Conservation (phyloP, 2,113 vertebrate species). For the western clawed frog (Xenopus tropicalis) region UCB_Xtro_10.0 CM004443.2:147648001-147648500, state of each 20-base stretch:
- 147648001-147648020: slow-evolving; percentile 17
- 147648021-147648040: neutral
- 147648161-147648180: slow-evolving; percentile 1
- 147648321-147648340: slow-evolving; percentile 22
- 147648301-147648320: neutral
- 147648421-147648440: too few relatives aligned
- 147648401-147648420: too few relatives aligned
- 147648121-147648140: slow-evolving; percentile 40
- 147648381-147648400: neutral
- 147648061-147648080: slow-evolving; percentile 44
- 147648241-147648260: slow-evolving; percentile 42
- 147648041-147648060: slow-evolving; percentile 29
- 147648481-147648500: too few relatives aligned
- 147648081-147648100: slow-evolving; percentile 15
- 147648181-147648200: slow-evolving; percentile 19
- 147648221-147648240: slow-evolving; percentile 9
- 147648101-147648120: slow-evolving; percentile 11
- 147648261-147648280: slow-evolving; percentile 17
- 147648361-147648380: slow-evolving; percentile 15
- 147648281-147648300: neutral
- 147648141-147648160: slow-evolving; percentile 10
- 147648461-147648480: too few relatives aligned
- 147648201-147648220: slow-evolving; percentile 39
- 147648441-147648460: too few relatives aligned
- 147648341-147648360: neutral